A percentile compares a stretch with the other conserved stretches of the same genome.
phyloP scores from a whole-genome alignment of 2,797 vertebrate species.

The Echeneis naucrates region DNA sequence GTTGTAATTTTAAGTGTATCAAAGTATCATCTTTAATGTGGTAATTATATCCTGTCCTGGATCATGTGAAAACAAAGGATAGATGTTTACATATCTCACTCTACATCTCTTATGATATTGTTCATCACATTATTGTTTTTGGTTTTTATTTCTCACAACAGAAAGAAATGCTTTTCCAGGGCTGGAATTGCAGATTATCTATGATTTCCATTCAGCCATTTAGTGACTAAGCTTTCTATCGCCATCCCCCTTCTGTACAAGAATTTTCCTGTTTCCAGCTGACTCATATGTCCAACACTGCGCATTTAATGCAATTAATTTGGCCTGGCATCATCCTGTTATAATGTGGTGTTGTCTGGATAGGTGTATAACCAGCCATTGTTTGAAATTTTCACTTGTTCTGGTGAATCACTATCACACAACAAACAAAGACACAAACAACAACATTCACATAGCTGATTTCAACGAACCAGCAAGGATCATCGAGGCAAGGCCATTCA shows the following conservation, averaged over 20 bases:
- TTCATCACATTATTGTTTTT: background rate
- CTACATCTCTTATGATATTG: background rate
- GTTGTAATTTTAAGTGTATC: background rate
- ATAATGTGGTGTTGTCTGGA: slow-evolving; percentile 49
- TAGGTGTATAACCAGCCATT: slow-evolving; percentile 39
- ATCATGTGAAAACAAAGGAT: background rate
- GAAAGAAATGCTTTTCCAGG: background rate
- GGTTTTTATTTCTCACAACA: background rate
- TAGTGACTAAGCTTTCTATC: background rate
- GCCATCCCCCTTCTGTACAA: background rate
- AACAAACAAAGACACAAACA: background rate
- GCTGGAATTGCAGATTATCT: background rate
- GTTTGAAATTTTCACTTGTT: slow-evolving; percentile 45
- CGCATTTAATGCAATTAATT: slow-evolving; percentile 12
- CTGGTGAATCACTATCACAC: slow-evolving; percentile 58
- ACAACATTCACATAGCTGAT: background rate
- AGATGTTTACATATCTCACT: background rate
- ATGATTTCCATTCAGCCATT: background rate
- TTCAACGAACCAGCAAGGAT: background rate
- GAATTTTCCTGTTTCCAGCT: background rate
- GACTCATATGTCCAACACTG: slow-evolving; percentile 3
- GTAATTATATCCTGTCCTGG: background rate
- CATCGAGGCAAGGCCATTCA: background rate
- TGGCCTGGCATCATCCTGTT: slow-evolving; percentile 23
- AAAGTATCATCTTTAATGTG: background rate